Base-by-base conservation (phyloP, 2,888 invertebrate genomes). In the Cylindroiulus punctatus region DNA sequence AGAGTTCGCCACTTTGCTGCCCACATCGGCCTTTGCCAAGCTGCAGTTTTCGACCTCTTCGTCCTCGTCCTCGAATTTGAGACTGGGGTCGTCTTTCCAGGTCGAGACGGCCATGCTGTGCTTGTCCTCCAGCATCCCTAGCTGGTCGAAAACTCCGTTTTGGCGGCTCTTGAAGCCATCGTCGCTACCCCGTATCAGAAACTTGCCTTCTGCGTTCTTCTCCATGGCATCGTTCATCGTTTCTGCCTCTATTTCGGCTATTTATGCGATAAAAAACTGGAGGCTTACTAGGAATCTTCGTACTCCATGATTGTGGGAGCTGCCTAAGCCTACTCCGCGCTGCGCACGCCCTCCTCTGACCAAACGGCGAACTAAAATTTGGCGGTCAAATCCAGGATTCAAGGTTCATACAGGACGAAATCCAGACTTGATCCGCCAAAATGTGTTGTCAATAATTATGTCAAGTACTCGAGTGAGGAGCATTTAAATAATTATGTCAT, bases 41-140 rank as follows among this genome's bases (percentile, higher is more conserved):
- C 19, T 32, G 32, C 47, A 36, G 30, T 84, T 47, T 22, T 42
- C 52, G n/a, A 52, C 84, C 32, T 81, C 86, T 44, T 86, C 86
- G 76, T 85, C 85, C 40, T 85, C 85, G 22, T 83, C 83, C 40
- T 83, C 83, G n/a, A 83, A 83, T 40, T 83, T 83, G 22, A 40
- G n/a, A 8, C 26, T 17, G 0, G 44, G 44, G 40, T 83, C 83
- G 26, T 83, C 32, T 42, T 83, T 83, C 40, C 40, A 83, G 10
- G 83, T 42, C 14, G 86, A 26, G 8, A 81, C 40, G 26, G 81
- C 57, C 57, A 30, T 30, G 26, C 26, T 65, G 44, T 86, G 86
- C 82, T 81, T 40, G 17, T 36, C 44, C 82, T 86, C 86, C 4
- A 86, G 44, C 32, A 26, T 81, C 2, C 36, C 81, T 5, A 86